Evolutionary conservation across 1,140 invertebrate species (phyloP).

Genomic region (Trichomalopsis sarcophagae): DNA sequence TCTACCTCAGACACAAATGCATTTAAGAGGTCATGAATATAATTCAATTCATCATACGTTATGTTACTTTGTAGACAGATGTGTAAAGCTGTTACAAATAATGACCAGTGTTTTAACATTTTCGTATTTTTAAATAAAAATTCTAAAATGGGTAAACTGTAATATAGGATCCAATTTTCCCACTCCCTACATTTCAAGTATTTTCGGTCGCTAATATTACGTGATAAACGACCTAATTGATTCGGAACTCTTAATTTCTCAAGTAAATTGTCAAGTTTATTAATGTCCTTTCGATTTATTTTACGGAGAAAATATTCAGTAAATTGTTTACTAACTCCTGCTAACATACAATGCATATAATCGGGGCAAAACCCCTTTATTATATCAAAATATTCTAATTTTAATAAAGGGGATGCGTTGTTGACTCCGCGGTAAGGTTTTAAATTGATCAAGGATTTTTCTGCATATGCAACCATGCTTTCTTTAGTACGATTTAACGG

Average conservation of each 20-base stretch:
- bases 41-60: slow-evolving; percentile 7
- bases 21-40: not conserved
- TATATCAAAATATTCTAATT: slow-evolving; percentile 38
- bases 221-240: slow-evolving; percentile 17
- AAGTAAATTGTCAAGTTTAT: not conserved
- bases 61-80: slow-evolving; percentile 21
- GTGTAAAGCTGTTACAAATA: slow-evolving; percentile 17
- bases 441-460: not conserved
- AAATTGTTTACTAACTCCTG: slow-evolving; percentile 1
- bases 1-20: slow-evolving; percentile 14
- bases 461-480: not conserved
- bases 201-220: not conserved
- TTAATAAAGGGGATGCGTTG: slow-evolving; percentile 12
- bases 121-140: not conserved
- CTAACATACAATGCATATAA: slow-evolving; percentile 36
- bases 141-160: slow-evolving; percentile 9
- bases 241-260: not conserved
- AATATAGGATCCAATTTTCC: slow-evolving; percentile 32
- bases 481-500: not conserved
- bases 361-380: slow-evolving; percentile 36
- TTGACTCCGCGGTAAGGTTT: slow-evolving; percentile 2
- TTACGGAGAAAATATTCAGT: not conserved
- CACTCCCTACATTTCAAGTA: slow-evolving; percentile 29
- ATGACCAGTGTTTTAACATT: slow-evolving; percentile 16
- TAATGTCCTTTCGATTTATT: not conserved